phyloP scores from a whole-genome alignment of 92 coral and sea anemone species.

The Pocillopora meandrina region DNA sequence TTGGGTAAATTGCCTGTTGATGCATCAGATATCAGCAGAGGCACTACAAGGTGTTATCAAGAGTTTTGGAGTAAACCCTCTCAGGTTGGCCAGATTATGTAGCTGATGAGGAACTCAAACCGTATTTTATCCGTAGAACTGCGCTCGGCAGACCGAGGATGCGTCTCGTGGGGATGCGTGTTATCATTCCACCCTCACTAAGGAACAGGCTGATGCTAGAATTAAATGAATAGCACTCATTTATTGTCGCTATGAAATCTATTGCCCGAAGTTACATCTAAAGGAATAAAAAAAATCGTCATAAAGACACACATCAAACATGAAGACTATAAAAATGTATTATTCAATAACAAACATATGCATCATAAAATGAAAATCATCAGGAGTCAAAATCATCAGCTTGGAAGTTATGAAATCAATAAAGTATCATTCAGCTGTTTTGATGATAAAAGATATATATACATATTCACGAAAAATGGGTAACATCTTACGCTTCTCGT shows the following conservation, averaged over 20 bases:
- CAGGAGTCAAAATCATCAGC: too few relatives aligned
- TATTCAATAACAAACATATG: too few relatives aligned
- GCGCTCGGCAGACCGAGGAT: constrained; percentile 48
- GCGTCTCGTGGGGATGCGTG: constrained; percentile 57
- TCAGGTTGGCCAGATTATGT: constrained; percentile 43
- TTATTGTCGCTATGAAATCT: constrained; percentile 56
- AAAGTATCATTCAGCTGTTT: too few relatives aligned
- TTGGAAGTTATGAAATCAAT: too few relatives aligned
- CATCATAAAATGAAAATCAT: too few relatives aligned
- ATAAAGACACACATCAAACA: too few relatives aligned
- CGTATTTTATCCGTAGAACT: constrained; percentile 25
- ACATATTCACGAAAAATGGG: too few relatives aligned
- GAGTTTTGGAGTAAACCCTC: constrained; percentile 41
- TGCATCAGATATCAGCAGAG: constrained; percentile 39
- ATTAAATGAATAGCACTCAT: constrained; percentile 60
- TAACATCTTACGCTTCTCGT: too few relatives aligned
- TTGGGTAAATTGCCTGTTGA: constrained; percentile 43
- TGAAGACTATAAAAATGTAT: too few relatives aligned
- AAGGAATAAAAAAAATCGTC: background rate
- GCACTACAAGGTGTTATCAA: constrained; percentile 37
- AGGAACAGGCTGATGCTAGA: constrained; percentile 40
- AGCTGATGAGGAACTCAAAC: constrained; percentile 38
- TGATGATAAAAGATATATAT: too few relatives aligned
- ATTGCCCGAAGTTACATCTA: constrained; percentile 57
- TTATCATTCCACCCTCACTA: constrained; percentile 36